Base-by-base conservation (phyloP, 2,113 vertebrate species). In the Corythornis cristatus region DNA sequence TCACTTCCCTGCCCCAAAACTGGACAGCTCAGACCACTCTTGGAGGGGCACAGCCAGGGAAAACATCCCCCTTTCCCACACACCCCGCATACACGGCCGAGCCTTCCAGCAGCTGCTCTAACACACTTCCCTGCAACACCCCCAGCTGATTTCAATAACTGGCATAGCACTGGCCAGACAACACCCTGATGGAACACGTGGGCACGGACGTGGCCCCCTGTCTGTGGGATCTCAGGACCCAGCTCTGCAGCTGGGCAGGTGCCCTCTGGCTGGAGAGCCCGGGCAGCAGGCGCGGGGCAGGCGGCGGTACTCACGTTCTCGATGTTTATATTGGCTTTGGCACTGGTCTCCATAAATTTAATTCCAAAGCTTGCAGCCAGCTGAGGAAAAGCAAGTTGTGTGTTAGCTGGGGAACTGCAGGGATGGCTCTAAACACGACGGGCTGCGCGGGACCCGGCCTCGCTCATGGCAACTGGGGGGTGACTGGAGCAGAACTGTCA, bases 341-440 rank as follows among this genome's bases (percentile, higher is more conserved):
- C 99, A 15, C 99, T 99, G 43, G 99, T 99, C 97, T 99, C 99
- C 99, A 99, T 99, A 96, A 99, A 99, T 93, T 99, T 99, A 93
- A 99, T 99, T 42, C 99, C 98, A 23, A 98, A 99, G 92, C 99
- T 99, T 15, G 98, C 96, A 11, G 99, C 99, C 78, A 99, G 98
- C 99, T 99, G 93, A 65, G 91, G 72, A 80, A 74, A 95, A 51
- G 61, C 28, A 94, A 46, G 43, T 5, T 15, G 10, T 18, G 11
- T 0, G 4, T 96, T 18, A 96, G 86, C 12, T 3, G 26, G 28
- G 1, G 35, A 35, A 46, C 0, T 3, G 14, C 1, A 5, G 51
- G 73, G 58, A 43, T 9, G 71, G 68, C 25, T 12, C 19, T 1
- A 7, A 40, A 18, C 8, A n/a, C 3, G 75, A 58, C 7, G 40